Evolutionary conservation across 2,113 vertebrate species (phyloP), one percentile per base, ranked within the genome.

Genomic region (Platichthys flesus): DNA sequence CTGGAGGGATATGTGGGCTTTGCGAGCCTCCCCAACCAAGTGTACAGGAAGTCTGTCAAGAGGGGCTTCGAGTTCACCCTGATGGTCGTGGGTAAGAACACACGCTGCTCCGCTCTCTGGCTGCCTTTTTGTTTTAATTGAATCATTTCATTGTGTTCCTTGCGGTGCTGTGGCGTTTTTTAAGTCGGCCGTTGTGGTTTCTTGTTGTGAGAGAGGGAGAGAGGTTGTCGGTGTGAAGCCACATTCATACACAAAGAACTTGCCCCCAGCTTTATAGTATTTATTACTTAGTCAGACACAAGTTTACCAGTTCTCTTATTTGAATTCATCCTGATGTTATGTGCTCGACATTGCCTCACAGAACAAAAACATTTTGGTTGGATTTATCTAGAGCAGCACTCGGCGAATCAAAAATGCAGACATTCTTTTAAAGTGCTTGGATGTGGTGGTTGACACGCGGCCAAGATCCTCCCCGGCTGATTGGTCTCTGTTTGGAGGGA

Each of bases 1-100:
- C 96, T 99, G 93, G 98, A 99, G 94, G 98, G 97, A 94, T 99
- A 99, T 85, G 98, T 99, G 90, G 98, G 98, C 89, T 99, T 99
- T 94, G 98, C 98, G 83, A 99, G 97, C 94, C 97, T 99, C 74
- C 98, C 98, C 60, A 99, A 99, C 92, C 98, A 99, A 96, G 98
- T 99, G 66, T 99, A 99, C 92, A 95, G 98, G 83, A 99, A 99
- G 93, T 99, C 98, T 56, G 98, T 99, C 78, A 99, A 99, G 93
- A 96, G 97, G 88, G 98, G 98, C 61, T 99, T 99, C 90, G 98
- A 99, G 92, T 99, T 99, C 92, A 99, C 98, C 4, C 96, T 99
- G 86, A 99, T 99, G 98, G 98, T 99, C 90, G 98, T 99, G 90
- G 98, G 98, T 99, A 94, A 96, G 97, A 82, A 82, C 81, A 61